phyloP scores from a whole-genome alignment of 2,113 vertebrate genomes.

The Taxidea taxus region DNA sequence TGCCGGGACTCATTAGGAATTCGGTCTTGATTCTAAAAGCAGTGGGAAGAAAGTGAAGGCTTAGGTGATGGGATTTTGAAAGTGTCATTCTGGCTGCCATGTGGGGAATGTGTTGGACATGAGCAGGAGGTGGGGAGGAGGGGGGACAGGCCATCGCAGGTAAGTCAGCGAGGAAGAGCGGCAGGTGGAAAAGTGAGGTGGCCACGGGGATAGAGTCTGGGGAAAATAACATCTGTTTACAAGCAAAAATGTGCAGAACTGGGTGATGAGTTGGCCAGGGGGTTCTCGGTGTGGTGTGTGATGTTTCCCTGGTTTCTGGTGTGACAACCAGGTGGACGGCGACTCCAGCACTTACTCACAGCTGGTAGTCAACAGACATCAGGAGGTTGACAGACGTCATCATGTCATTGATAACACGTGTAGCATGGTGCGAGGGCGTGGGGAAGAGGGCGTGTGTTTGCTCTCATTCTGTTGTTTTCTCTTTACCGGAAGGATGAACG shows the following conservation, averaged over 20 bases:
- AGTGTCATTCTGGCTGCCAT: neutral
- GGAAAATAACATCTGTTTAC: too few species aligned
- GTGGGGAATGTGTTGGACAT: neutral
- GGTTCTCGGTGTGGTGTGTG: accelerated
- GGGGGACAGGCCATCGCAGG: neutral
- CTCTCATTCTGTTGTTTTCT: neutral
- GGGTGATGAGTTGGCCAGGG: neutral
- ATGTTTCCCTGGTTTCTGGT: neutral
- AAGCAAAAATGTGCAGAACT: neutral
- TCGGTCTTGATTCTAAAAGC: neutral
- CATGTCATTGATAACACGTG: too few species aligned
- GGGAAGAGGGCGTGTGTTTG: neutral
- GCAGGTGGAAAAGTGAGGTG: neutral
- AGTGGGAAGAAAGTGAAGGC: neutral
- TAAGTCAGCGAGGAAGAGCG: neutral
- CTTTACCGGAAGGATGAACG: neutral
- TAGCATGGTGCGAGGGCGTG: neutral
- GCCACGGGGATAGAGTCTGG: neutral
- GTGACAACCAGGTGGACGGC: neutral
- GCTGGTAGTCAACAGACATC: neutral
- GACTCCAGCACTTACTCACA: neutral
- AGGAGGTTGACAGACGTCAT: neutral
- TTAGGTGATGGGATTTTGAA: neutral
- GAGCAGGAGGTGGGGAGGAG: neutral
- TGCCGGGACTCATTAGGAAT: neutral